Evolutionary conservation across 1,140 invertebrate species (phyloP), one percentile per base, ranked within the genome.

Genomic region (Drosophila triauraria): DNA sequence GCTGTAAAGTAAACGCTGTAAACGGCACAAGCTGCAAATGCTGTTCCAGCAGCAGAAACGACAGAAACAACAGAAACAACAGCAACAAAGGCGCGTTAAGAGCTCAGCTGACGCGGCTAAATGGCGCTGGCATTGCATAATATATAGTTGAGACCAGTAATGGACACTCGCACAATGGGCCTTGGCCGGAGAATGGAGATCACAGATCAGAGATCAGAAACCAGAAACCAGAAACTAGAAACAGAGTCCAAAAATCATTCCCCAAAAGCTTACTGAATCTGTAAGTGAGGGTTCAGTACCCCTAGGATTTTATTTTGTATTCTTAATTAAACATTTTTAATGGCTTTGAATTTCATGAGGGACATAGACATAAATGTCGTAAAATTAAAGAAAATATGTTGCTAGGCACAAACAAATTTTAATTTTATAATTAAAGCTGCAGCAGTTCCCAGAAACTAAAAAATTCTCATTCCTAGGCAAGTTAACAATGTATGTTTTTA

Each of bases 21-120:
- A 85, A 77, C 75, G 82, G 64, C 78, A 82, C 82, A 63, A 63
- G 82, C 82, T 82, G 75, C 75, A 82, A 86, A 86, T 82, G 79
- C 62, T 85, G 82, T 58, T 32, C 25, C 75, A 40, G 48, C 38
- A n/a, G 48, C 59, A 47, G 42, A 30, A 48, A 2, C 51, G 51
- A n/a, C 32, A 27, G 5, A 35, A 47, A 2, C 23, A 32, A 20
- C 62, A 23, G 23, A 46, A 12, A 8, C 63, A 44, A 30, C 20
- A 44, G 56, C 53, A 23, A 56, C 53, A 65, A 43, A 65, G 57
- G 7, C 62, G 32, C 20, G 62, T 65, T 65, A 65, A 65, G 62
- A 65, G 62, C 63, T 47, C 68, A 40, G 50, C 65, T 38, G 68
- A 67, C 42, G 20, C 61, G 46, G 65, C 65, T 50, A 50, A 46